These are phyloP conservation scores for Streptopelia turtur DNA, from an alignment of 2,797 vertebrate genomes.

Conservation along the genomic window DNA sequence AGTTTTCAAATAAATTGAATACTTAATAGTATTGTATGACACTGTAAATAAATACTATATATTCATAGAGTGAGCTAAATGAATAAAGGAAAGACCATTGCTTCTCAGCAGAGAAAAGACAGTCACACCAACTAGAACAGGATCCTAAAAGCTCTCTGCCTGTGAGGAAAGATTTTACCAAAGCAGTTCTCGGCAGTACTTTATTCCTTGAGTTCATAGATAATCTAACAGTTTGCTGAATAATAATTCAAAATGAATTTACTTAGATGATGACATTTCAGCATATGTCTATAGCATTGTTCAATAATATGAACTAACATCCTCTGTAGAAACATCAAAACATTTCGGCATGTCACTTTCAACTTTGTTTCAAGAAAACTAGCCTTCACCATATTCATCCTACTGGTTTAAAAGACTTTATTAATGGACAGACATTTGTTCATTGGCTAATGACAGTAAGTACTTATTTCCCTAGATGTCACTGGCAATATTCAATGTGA, in stretches of 20 bases:
- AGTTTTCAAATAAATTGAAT: background rate
- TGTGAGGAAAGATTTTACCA: background rate
- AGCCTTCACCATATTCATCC: background rate
- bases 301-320: background rate
- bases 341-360: background rate
- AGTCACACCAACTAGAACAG: background rate
- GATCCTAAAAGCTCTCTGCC: background rate
- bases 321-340: background rate
- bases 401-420: background rate
- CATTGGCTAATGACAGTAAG: background rate
- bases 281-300: background rate
- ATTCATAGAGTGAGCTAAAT: background rate
- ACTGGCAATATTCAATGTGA: background rate
- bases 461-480: background rate
- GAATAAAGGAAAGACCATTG: background rate
- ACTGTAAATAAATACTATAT: background rate
- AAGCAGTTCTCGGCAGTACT: background rate
- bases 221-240: background rate
- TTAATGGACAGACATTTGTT: background rate
- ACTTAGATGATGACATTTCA: background rate
- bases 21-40: background rate
- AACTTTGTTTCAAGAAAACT: background rate
- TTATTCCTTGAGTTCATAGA: background rate
- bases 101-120: background rate
- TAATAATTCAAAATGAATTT: background rate